These are phyloP conservation scores for Aleiodes alternator DNA, from an alignment of 2,888 invertebrate species.

Conservation along the genomic window DNA sequence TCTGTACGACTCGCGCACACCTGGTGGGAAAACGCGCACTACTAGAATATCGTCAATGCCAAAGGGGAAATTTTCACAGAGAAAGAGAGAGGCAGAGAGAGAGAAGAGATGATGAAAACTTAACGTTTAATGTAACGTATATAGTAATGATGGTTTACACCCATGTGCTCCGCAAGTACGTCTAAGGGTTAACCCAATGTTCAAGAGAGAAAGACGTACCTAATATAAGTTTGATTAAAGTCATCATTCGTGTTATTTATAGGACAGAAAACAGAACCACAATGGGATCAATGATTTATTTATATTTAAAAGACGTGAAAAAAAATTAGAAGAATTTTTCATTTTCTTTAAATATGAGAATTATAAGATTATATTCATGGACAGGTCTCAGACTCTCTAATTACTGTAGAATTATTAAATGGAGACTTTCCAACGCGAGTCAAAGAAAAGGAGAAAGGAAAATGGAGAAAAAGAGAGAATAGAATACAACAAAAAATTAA, in stretches of 20 bases:
- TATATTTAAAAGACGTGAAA: no score
- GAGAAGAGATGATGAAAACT: conserved; percentile 31
- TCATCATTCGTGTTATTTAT: conserved; percentile 26
- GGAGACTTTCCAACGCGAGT: conserved; percentile 37
- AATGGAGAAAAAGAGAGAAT: conserved; percentile 6
- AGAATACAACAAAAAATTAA: no score
- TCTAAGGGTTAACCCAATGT: conserved; percentile 42
- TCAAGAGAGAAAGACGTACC: conserved; percentile 25
- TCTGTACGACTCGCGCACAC: conserved; percentile 49
- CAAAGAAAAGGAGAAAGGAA: not conserved
- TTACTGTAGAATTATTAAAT: conserved; percentile 49
- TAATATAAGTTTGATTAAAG: not conserved
- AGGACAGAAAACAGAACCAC: not conserved
- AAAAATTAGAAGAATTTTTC: not conserved
- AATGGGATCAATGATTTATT: no score
- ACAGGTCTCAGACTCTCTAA: conserved; percentile 50
- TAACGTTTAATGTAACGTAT: conserved; percentile 34
- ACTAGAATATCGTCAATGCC: conserved; percentile 3
- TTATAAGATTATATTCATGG: conserved; percentile 47
- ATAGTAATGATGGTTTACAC: conserved; percentile 13
- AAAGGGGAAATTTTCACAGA: conserved; percentile 11
- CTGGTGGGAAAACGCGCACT: conserved; percentile 60
- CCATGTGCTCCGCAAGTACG: conserved; percentile 28
- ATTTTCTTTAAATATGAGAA: conserved; percentile 28
- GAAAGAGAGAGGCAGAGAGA: conserved; percentile 4